phyloP scores from a whole-genome alignment of 1,140 invertebrate species.

The Micrasema minimum region DNA sequence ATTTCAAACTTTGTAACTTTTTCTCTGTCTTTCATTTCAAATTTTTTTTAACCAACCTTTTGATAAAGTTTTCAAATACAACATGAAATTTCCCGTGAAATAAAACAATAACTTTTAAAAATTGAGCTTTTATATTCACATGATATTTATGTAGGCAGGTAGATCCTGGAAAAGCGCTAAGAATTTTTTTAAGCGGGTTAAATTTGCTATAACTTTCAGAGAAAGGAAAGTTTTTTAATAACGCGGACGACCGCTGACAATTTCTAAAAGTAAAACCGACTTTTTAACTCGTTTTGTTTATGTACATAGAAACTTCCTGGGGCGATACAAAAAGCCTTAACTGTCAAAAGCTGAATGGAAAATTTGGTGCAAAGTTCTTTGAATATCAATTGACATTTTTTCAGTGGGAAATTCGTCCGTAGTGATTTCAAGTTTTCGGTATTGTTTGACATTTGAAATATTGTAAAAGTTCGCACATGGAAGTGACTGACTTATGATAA shows the following conservation, averaged over 20 bases:
- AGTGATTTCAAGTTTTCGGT: too few species aligned
- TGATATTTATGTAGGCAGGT: too few species aligned
- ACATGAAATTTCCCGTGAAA: too few species aligned
- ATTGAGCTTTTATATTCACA: too few species aligned
- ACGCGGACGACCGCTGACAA: conserved; percentile 21
- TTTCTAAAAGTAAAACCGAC: conserved; percentile 2
- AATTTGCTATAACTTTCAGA: not conserved
- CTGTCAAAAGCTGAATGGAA: conserved; percentile 2
- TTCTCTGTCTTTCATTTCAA: too few species aligned
- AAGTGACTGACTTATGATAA: too few species aligned
- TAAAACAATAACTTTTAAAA: too few species aligned
- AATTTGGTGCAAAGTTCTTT: conserved; percentile 9
- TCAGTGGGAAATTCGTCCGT: not conserved
- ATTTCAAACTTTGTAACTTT: too few species aligned
- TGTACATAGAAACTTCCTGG: not conserved
- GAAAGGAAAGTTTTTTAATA: conserved; percentile 24
- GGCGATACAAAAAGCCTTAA: not conserved
- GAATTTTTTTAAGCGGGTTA: not conserved
- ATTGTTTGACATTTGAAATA: too few species aligned
- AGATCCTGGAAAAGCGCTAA: not conserved
- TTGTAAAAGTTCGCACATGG: too few species aligned
- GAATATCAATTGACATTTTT: conserved; percentile 16
- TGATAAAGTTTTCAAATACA: too few species aligned
- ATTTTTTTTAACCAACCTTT: too few species aligned
- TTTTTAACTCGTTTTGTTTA: conserved; percentile 22